Base-by-base conservation (phyloP, 1,140 invertebrate species). In the Rhyzopertha dominica region DNA sequence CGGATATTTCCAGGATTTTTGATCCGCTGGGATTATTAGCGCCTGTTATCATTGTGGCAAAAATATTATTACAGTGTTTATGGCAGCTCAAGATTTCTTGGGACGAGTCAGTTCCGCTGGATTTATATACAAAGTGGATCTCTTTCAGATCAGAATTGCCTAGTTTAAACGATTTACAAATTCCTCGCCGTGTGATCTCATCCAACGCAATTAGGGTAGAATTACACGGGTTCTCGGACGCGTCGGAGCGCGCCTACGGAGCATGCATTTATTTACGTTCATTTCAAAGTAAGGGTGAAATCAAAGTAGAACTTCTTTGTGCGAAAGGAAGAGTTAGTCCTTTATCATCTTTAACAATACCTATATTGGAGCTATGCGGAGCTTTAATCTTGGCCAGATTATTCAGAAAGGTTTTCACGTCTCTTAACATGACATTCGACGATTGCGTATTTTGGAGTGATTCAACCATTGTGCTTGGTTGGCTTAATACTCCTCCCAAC, bases 1-100 rank as follows among this genome's bases (percentile, higher is more conserved):
- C 47, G 1, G 12, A 5, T n/a, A 45, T 62, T 8, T 45, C 53
- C 9, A 47, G 62, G 49, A 29, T 67, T 9, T 73, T 66, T 46
- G 70, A 73, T 49, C 70, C 68, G n/a, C 49, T 68, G n/a, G 69
- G 68, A 17, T 47, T 67, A 19, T 20, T 69, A 8, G 47, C 50
- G 29, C 66, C 68, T 16, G 31, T 63, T 17, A 58, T 56, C 2
- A 60, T 70, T 16, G 37, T 45, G 9, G 54, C 57, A 25, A 72
- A 73, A 54, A 61, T 68, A 3, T 39, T 71, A 5, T 25, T 73
- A 4, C 69, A 73, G 54, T 42, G 59, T 37, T 23, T 72, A 4
- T 69, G 67, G 67, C 14, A 44, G 29, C 19, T 25, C 23, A 53
- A 59, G 12, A 3, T 66, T 8, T 56, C 52, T 31, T 74, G 68